phyloP scores from a whole-genome alignment of 2,797 vertebrate species.

The Peromyscus attwateri region DNA sequence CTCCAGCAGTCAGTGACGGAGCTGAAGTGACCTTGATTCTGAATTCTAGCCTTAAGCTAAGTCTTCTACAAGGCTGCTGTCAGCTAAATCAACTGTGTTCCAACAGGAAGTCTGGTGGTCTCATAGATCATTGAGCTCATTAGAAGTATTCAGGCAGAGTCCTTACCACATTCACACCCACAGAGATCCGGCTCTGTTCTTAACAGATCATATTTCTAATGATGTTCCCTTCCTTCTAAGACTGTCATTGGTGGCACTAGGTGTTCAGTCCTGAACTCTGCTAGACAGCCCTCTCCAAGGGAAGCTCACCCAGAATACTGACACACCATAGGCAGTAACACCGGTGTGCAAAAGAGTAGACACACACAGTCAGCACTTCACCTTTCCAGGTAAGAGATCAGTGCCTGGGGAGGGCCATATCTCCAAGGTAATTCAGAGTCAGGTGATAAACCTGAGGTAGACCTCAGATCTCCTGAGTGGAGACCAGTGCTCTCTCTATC shows the following conservation, averaged over 20 bases:
- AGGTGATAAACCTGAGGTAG: background rate
- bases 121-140: conserved; percentile 36
- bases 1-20: background rate
- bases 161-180: conserved; percentile 5
- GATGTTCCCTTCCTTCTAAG: background rate
- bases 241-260: background rate
- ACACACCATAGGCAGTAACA: background rate
- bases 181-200: conserved; percentile 61
- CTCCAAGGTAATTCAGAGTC: background rate
- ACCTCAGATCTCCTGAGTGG: background rate
- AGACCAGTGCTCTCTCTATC: background rate
- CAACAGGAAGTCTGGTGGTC: conserved; percentile 60
- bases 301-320: background rate
- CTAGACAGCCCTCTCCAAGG: background rate
- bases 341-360: too few species aligned
- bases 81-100: conserved; percentile 30
- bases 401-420: background rate
- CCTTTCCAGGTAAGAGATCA: background rate
- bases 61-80: background rate
- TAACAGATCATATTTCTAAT: conserved; percentile 37
- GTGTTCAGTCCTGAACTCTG: background rate
- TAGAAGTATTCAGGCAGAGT: background rate
- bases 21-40: conserved; percentile 57
- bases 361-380: background rate
- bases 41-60: background rate